Evolutionary conservation across 2,113 vertebrate species (phyloP), one percentile per base, ranked within the genome.

Genomic region (Physeter macrocephalus): DNA sequence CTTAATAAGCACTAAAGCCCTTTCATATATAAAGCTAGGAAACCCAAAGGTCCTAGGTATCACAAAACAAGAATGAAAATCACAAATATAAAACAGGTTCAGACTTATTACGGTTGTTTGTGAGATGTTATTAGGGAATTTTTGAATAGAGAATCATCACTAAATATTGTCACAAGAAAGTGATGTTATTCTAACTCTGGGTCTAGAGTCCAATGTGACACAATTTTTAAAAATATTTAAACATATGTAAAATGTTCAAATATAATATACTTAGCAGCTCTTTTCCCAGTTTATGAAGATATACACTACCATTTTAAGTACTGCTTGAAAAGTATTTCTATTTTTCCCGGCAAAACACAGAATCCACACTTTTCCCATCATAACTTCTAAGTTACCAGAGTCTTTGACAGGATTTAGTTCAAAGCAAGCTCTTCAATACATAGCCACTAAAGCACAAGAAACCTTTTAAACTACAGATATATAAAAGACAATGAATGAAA

Each of bases 151-250:
- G 36, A 91, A 83, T 90, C 93, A 93, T 97, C 89, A 90, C 61
- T 96, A 86, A 83, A 95, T 95, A 97, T 87, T 97, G 90, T 0
- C 97, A n/a, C 85, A 98, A 97, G 78, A 93, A 46, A 31, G n/a
- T 20, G 34, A 88, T 57, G 59, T 84, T 97, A 92, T 96, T 94
- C 77, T 71, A 90, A 80, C 71, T 84, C 23, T 93, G 13, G 21
- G 36, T 77, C 91, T 64, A 41, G 17, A 90, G 46, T 66, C 57
- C 49, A 81, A 80, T 39, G 36, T 39, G 46, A 94, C 18, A 81
- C 10, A 77, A 74, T 18, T 72, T 77, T 87, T n/a, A 5, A 17
- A 91, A 91, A 71, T 29, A 67, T 74, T 25, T 88, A 41, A 81
- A 83, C 27, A 74, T 25, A 71, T 15, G 41, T 2, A 54, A 43